Percentiles rank a stretch among this genome's conserved stretches.
phyloP scores from a whole-genome alignment of 2,113 vertebrate genomes.

The Calidris pugnax region DNA sequence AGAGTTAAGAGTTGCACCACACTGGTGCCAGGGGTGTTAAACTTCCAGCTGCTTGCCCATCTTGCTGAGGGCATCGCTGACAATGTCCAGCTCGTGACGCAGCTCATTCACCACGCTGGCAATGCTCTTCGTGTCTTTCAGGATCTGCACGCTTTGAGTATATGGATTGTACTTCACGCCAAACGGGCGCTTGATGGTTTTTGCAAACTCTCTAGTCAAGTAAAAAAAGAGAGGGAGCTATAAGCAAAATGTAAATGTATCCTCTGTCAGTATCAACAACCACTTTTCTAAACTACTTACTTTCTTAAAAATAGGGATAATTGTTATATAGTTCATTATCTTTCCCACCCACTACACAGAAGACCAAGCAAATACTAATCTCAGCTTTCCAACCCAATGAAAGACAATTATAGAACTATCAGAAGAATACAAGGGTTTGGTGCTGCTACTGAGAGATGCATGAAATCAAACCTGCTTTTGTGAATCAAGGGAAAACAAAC shows the following conservation, averaged over 20 bases:
- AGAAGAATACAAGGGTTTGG: background rate
- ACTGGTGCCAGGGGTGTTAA: conserved; percentile 53
- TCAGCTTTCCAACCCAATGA: background rate
- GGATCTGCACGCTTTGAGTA: conserved; percentile 90
- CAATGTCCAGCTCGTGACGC: conserved; percentile 89
- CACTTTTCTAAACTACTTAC: background rate
- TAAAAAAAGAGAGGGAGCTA: background rate
- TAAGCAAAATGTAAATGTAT: background rate
- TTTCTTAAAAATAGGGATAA: background rate
- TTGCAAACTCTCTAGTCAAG: conserved; percentile 90
- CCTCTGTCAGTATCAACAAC: background rate
- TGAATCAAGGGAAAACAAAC: background rate
- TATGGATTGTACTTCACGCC: conserved; percentile 95
- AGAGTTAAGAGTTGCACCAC: background rate
- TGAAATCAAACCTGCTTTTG: background rate
- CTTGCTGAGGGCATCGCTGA: conserved; percentile 88
- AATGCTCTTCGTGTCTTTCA: conserved; percentile 91
- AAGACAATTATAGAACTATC: background rate
- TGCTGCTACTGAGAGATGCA: background rate
- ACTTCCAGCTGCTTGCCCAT: conserved; percentile 86
- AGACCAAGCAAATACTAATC: background rate
- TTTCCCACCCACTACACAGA: background rate
- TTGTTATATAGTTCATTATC: background rate
- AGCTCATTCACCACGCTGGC: conserved; percentile 89
- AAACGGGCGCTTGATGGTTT: conserved; percentile 97